Base-by-base conservation (phyloP, 2,113 vertebrate genomes). In the Typhlomys cinereus region DNA sequence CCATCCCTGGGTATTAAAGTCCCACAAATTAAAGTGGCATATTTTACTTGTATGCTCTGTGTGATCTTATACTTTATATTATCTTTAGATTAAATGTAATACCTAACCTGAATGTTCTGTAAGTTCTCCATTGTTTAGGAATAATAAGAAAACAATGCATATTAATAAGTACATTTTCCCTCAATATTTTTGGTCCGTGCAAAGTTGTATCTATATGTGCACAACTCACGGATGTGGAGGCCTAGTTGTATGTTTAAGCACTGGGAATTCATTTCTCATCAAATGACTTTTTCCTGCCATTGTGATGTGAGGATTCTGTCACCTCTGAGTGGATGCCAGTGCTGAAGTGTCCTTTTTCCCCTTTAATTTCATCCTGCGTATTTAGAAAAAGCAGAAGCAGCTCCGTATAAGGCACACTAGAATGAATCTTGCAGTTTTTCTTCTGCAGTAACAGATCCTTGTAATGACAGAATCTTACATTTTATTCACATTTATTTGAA, bases 301-400 rank as follows among this genome's bases (percentile, higher is more conserved):
- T 91, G n/a, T 78, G 27, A 80, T 57, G 64, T 76, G 31, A 85
- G 88, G 39, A 83, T 44, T 81, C 57, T 84, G 0, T 89, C 61
- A 7, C 80, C 78, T 13, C 20, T 62, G 29, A 84, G 5, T 73
- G n/a, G 82, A 12, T 2, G 50, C 73, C n/a, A 21, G 57, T 67
- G 36, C 8, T 86, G 12, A 71, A 61, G 18, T 57, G 36, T 82
- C 21, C 34, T 44, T 80, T 78, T 91, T 87, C 25, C 44, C 44
- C 44, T 91, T 86, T 92, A 76, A 88, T 82, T 90, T 86, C 39
- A 89, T 83, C 27, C 36, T 74, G 15, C 91, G 29, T 93, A 85
- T 90, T 87, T 84, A 15, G 46, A 95, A 66, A 66, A 92, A 64
- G 75, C 13, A 66, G 48, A 61, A 76, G 69, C 48, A 89, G 59